Evolutionary conservation across 2,888 invertebrate species (phyloP).

Genomic region (Petrolisthes cinctipes): DNA sequence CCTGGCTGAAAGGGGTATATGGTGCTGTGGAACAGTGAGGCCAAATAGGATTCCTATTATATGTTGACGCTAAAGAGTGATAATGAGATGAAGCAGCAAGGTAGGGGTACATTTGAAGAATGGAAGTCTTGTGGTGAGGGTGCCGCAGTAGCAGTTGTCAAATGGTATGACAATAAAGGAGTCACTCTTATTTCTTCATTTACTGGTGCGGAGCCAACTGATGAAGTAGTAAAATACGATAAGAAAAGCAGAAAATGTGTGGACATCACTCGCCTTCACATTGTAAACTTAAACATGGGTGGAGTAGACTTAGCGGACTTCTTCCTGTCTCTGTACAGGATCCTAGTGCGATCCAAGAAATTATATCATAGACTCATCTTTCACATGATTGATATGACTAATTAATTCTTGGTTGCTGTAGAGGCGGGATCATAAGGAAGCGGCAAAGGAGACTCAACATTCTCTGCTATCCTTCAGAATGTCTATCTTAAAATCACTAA

Average conservation of each 20-base stretch:
- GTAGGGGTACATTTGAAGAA: slow-evolving; percentile 67
- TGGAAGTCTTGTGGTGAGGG: slow-evolving; percentile 44
- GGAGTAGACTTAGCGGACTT: slow-evolving; percentile 68
- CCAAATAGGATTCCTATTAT: slow-evolving; percentile 47
- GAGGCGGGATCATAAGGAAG: neutral
- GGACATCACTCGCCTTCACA: too few species aligned
- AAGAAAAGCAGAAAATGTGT: neutral
- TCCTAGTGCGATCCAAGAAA: slow-evolving; percentile 66
- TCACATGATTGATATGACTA: slow-evolving; percentile 34
- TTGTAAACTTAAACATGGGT: too few species aligned
- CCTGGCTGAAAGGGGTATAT: slow-evolving; percentile 66
- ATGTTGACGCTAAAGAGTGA: slow-evolving; percentile 59
- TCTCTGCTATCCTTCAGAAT: slow-evolving; percentile 16
- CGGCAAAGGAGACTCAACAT: neutral
- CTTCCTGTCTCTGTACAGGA: slow-evolving; percentile 68
- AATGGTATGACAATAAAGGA: slow-evolving; percentile 66
- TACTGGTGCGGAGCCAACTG: slow-evolving; percentile 66
- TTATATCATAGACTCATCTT: slow-evolving; percentile 60
- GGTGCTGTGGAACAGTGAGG: slow-evolving; percentile 62
- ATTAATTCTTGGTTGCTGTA: slow-evolving; percentile 21
- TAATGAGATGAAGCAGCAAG: slow-evolving; percentile 65
- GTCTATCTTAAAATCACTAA: neutral
- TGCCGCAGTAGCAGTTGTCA: slow-evolving; percentile 46
- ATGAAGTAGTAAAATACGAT: slow-evolving; percentile 66
- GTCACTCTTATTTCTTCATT: slow-evolving; percentile 66